A percentile compares a stretch with the other conserved stretches of the same genome.
phyloP scores from a whole-genome alignment of 2,113 vertebrate species.

The Ciconia maguari region DNA sequence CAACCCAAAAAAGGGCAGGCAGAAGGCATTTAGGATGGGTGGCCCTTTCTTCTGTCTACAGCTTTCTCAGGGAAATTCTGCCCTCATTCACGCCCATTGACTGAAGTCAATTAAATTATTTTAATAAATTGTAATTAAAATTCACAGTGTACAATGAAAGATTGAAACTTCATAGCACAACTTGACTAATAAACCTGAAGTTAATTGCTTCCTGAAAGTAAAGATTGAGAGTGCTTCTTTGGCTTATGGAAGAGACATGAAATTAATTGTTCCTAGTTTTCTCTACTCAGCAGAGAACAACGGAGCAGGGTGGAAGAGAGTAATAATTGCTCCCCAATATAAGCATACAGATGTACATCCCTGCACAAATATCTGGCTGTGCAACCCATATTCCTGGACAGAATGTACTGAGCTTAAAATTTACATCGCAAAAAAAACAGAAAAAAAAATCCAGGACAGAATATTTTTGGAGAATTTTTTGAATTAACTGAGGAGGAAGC shows the following conservation, averaged over 20 bases:
- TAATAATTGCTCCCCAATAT: neutral
- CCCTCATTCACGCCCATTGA: conserved; percentile 59
- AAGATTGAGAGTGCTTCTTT: conserved; percentile 52
- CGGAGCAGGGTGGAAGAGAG: neutral
- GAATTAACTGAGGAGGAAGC: neutral
- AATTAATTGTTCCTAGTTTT: conserved; percentile 55
- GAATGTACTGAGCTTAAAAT: neutral
- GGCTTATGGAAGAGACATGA: conserved; percentile 40
- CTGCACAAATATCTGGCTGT: neutral
- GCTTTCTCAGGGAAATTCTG: conserved; percentile 66
- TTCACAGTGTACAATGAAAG: conserved; percentile 53
- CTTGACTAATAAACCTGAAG: conserved; percentile 69
- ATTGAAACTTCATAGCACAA: conserved; percentile 58
- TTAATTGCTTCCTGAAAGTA: conserved; percentile 66
- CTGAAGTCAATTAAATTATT: conserved; percentile 68
- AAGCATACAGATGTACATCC: neutral
- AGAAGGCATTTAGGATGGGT: conserved; percentile 62
- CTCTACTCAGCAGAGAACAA: conserved; percentile 6
- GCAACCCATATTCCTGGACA: neutral
- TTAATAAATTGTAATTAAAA: conserved; percentile 70
- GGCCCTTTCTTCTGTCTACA: conserved; percentile 52
- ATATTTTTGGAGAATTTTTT: neutral
- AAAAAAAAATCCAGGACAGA: neutral
- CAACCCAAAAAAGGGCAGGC: conserved; percentile 61
- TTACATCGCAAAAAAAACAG: neutral